Conservation (phyloP, 2,113 vertebrate genomes). For the Otolemur garnettii region DNA sequence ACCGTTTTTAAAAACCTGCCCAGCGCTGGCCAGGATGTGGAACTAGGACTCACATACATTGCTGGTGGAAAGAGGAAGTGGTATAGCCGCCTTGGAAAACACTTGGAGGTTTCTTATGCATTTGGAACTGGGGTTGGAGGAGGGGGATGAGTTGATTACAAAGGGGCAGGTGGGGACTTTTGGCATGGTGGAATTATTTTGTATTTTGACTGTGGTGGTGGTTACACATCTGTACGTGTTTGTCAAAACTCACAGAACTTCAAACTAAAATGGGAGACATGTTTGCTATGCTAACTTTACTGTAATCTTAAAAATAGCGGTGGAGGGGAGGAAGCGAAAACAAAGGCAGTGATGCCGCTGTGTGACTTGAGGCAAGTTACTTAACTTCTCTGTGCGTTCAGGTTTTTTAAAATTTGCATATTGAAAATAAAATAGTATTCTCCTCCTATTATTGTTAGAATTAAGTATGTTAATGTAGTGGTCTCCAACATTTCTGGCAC, state of each 20-base stretch:
- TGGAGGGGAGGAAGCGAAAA: not conserved
- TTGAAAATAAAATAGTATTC: not conserved
- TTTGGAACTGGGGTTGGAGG: not conserved
- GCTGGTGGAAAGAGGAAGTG: not conserved
- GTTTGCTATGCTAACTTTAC: conserved; percentile 30
- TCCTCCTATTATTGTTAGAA: not conserved
- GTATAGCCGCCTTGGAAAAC: not conserved
- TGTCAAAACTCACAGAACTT: not conserved
- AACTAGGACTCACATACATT: not conserved
- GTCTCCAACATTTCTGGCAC: too few species aligned
- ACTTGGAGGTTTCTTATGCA: not conserved
- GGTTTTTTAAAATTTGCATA: not conserved
- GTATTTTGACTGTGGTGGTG: not conserved
- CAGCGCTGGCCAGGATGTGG: not conserved
- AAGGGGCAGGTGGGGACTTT: not conserved
- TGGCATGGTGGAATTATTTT: not conserved
- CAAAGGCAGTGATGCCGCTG: not conserved
- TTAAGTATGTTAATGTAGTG: not conserved
- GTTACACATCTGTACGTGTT: not conserved
- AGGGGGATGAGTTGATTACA: not conserved
- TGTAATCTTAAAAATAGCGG: not conserved
- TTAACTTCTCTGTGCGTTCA: not conserved
- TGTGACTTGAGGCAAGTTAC: not conserved
- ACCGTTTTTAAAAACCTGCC: not conserved
- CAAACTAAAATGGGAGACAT: not conserved